Conservation (phyloP, 2,888 invertebrate genomes). For the Limnephilus marmoratus region DNA sequence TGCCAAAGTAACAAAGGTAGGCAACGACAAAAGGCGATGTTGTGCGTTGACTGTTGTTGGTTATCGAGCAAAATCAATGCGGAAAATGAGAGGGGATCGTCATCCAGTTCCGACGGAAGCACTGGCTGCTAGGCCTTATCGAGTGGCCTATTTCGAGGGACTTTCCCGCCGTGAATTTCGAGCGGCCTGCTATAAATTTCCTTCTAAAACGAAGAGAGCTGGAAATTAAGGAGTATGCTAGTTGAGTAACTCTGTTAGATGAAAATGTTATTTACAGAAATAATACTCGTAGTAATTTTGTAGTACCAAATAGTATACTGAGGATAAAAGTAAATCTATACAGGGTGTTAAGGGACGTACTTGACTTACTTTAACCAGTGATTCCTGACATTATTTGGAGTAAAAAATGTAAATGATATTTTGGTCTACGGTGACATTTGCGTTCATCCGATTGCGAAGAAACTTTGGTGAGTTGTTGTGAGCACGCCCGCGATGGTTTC, state of each 20-base stretch:
- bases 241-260: neutral
- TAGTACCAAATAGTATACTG: too few species aligned
- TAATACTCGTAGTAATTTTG: too few species aligned
- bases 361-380: too few species aligned
- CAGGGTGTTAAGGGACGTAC: too few species aligned
- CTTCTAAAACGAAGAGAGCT: neutral
- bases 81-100: neutral
- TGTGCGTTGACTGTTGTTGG: neutral
- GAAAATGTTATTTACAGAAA: too few species aligned
- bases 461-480: too few species aligned
- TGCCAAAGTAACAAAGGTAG: neutral
- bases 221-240: neutral
- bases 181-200: neutral
- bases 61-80: neutral
- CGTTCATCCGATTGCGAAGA: too few species aligned
- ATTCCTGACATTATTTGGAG: too few species aligned
- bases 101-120: neutral
- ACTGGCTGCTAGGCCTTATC: neutral
- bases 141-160: neutral
- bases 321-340: too few species aligned
- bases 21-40: neutral
- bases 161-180: neutral
- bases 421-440: too few species aligned
- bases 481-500: too few species aligned
- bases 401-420: too few species aligned